Evolutionary conservation across 2,113 vertebrate species (phyloP), one percentile per base, ranked within the genome.

Genomic region (Ictidomys tridecemlineatus): DNA sequence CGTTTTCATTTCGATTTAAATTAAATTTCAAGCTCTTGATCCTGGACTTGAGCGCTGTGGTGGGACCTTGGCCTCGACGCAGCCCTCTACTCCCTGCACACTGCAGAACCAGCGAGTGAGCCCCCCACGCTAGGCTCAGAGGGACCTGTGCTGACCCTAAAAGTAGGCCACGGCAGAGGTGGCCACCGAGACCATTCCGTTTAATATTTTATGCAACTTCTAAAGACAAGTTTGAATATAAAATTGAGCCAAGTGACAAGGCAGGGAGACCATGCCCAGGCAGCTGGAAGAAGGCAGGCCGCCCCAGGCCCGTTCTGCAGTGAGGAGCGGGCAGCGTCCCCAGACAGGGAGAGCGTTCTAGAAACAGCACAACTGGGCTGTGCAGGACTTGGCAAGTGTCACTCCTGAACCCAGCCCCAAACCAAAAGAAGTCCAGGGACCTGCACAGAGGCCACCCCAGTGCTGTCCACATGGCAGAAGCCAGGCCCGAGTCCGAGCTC

Each of bases 1-100:
- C 0, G 11, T 82, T 16, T 88, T 95, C 56, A 92, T 61, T 32
- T 58, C 65, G 63, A 94, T 96, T 95, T 95, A 83, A 96, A 95
- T 30, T 9, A 53, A 90, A 51, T 0, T 3, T 39, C 10, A 92
- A 92, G 87, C 10, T 91, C 77, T 88, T 88, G 39, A 79, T 74
- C 72, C 88, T 1, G 17, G 65, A 3, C 28, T 30, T 28, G 73
- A 56, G 48, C 3, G 4, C 2, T 5, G 32, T 1, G 0, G 56
- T 1, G 22, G 32, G 1, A 1, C 16, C 79, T 3, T 0, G 42
- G 24, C 34, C 5, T 13, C 0, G 5, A 37, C 0, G 7, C 8
- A n/a, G n/a, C 39, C 48, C 48, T n/a, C 42, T 30, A 8, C 16
- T 26, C 34, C 30, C 30, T 61, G 3, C 26, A 28, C 5, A 63